Conservation (phyloP, 2,113 vertebrate species). For the Paratilapia polleni region DNA sequence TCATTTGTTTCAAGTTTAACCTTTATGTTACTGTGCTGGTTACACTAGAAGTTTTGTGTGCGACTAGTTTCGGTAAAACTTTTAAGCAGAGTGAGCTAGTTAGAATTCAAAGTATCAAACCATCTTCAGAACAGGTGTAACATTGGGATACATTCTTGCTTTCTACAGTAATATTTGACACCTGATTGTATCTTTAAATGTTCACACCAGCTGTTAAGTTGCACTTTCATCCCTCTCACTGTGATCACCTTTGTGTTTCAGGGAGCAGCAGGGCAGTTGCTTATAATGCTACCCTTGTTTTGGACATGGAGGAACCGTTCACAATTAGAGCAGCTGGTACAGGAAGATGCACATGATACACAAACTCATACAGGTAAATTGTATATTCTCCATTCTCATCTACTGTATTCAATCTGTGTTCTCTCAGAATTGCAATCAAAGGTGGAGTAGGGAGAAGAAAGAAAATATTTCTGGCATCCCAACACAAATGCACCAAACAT, state of each 20-base stretch:
- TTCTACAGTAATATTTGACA: not conserved
- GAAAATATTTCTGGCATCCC: not conserved
- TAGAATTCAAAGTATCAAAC: not conserved
- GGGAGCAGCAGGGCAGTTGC: slow-evolving; percentile 44
- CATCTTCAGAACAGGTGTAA: not conserved
- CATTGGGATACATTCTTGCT: not conserved
- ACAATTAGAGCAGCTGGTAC: slow-evolving; percentile 9
- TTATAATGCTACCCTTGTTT: slow-evolving; percentile 44
- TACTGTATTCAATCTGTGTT: not conserved
- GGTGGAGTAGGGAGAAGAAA: not conserved
- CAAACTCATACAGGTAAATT: not conserved
- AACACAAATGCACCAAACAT: not conserved
- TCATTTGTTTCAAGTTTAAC: too few species aligned
- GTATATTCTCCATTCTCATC: not conserved
- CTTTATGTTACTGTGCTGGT: too few species aligned
- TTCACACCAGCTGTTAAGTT: slow-evolving; percentile 6
- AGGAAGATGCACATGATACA: not conserved
- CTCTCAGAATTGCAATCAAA: not conserved
- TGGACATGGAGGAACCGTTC: not conserved
- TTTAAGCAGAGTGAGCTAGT: not conserved
- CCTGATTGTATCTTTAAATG: not conserved
- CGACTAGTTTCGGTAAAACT: accelerated
- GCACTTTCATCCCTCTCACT: not conserved
- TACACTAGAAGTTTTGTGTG: not conserved
- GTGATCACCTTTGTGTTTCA: not conserved